Base-by-base conservation (phyloP, 2,888 invertebrate genomes). In the Cremastinae sp. region DNA sequence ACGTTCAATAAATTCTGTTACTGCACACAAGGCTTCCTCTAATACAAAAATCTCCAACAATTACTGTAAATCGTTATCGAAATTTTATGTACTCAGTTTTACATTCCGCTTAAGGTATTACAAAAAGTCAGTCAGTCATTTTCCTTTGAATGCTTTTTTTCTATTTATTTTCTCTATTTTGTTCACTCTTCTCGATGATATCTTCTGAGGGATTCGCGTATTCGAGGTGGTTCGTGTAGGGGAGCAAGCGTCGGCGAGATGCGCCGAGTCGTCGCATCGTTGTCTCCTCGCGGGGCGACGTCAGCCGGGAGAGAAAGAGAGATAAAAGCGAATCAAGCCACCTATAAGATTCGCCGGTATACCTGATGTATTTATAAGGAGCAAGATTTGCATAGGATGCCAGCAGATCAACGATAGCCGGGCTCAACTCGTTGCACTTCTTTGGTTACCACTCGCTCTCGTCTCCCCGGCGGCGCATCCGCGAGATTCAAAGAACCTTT, bases 361-460 rank as follows among this genome's bases (percentile, higher is more conserved):
- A 86, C 82, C 89, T 89, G 89, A 89, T 89, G 88, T 89, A 89
- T 89, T 89, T 89, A 89, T 89, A 89, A 89, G 88, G 86, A 89
- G 85, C 83, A 81, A 85, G 87, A 89, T 89, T 89, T 89, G 89
- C 89, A 89, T 89, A 86, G 87, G 89, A 89, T 88, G 86, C 28
- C 86, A 83, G 80, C 83, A 88, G 89, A 88, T 89, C 80, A 59
- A 75, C 80, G 82, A 82, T 82, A 81, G 80, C 79, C 76, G 74
- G 78, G 78, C 74, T 78, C n/a, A n/a, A 79, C 78, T 79, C 80
- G 79, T 74, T 75, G 81, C 61, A 79, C 73, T 76, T 70, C 43
- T 59, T 70, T 78, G 68, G 56, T 28, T 66, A 28, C 55, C 69
- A 75, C 68, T 66, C 72, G 73, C 51, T 70, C 70, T 70, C 70